phyloP scores from a whole-genome alignment of 2,797 vertebrate species.

The Onychomys torridus region DNA sequence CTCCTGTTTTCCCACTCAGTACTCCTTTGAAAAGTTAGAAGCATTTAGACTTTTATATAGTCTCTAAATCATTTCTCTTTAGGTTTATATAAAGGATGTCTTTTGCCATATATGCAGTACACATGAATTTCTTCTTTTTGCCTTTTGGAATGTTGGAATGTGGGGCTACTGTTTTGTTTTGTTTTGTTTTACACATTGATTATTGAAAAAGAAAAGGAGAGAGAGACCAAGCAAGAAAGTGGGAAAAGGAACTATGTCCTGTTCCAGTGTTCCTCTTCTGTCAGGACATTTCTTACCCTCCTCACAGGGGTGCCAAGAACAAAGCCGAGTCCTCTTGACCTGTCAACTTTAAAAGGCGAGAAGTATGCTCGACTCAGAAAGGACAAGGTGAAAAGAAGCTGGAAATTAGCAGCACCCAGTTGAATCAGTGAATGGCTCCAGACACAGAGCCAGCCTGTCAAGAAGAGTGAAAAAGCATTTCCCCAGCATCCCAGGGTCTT shows the following conservation, averaged over 20 bases:
- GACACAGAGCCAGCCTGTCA: neutral
- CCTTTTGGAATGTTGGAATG: neutral
- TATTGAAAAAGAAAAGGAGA: neutral
- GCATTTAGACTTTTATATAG: neutral
- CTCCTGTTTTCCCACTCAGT: neutral
- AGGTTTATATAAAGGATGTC: neutral
- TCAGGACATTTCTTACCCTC: neutral
- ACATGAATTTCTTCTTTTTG: neutral
- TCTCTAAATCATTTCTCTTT: neutral
- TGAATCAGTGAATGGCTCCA: conserved; percentile 60
- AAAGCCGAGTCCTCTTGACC: conserved; percentile 50
- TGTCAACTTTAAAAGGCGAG: conserved; percentile 40
- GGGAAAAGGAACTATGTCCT: neutral
- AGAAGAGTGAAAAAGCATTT: conserved; percentile 80
- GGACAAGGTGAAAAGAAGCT: conserved; percentile 32
- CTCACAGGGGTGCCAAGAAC: neutral
- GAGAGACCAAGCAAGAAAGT: neutral
- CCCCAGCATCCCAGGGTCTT: conserved; percentile 50
- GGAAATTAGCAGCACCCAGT: neutral
- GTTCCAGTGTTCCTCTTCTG: neutral
- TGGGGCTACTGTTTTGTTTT: neutral
- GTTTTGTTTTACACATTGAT: conserved; percentile 22
- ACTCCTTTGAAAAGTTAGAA: neutral
- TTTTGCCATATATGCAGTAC: neutral
- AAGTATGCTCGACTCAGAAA: neutral